These are phyloP conservation scores for Peromyscus eremicus DNA, from an alignment of 2,797 vertebrate species.

Conservation along the genomic window DNA sequence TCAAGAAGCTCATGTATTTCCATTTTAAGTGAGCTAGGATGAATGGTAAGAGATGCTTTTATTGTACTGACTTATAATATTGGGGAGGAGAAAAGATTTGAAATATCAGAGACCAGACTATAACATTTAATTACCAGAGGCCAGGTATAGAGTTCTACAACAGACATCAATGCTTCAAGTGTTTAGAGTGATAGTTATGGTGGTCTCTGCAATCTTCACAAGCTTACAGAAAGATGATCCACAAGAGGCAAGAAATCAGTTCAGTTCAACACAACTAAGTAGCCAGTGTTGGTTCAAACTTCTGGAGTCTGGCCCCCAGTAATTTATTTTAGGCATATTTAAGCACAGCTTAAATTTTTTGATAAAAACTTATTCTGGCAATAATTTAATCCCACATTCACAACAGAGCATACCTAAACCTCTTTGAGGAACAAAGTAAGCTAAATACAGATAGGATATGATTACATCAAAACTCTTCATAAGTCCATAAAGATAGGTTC, in stretches of 20 bases:
- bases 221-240: not conserved
- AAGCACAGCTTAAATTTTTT: not conserved
- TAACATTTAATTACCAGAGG: not conserved
- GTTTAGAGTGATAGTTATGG: too few species aligned
- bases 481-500: not conserved
- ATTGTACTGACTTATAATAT: not conserved
- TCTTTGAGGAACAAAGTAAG: not conserved
- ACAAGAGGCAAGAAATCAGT: not conserved
- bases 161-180: not conserved
- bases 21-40: not conserved
- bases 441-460: not conserved
- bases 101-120: not conserved
- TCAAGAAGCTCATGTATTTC: not conserved
- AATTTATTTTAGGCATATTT: not conserved
- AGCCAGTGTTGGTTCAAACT: not conserved
- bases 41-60: not conserved
- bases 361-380: not conserved
- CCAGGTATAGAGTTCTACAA: not conserved
- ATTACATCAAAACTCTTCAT: not conserved
- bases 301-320: not conserved
- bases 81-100: not conserved
- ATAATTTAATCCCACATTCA: not conserved
- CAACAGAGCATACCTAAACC: not conserved
- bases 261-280: not conserved
- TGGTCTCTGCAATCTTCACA: not conserved